Evolutionary conservation across 2,888 invertebrate species (phyloP).

Genomic region (Trilocha varians): DNA sequence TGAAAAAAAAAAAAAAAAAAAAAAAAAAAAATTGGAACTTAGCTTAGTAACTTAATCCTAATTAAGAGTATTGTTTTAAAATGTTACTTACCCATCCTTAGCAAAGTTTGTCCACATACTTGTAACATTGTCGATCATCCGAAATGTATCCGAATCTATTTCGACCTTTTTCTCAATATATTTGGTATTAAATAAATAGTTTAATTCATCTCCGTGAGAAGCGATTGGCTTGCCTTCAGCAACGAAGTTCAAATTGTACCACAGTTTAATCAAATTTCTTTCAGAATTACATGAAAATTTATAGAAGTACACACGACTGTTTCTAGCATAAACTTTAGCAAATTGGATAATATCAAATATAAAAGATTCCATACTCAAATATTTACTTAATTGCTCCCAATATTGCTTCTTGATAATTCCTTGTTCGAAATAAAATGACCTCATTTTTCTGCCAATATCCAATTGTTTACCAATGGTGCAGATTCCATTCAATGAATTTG

Average conservation of each 20-base stretch:
- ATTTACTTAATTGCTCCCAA: constrained; percentile 19
- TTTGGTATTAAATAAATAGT: constrained; percentile 25
- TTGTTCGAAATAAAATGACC: constrained; percentile 20
- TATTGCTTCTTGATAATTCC: constrained; percentile 14
- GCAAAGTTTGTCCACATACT: constrained; percentile 36
- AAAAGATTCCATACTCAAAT: constrained; percentile 18
- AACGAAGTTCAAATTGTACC: constrained; percentile 9
- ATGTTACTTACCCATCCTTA: constrained; percentile 34
- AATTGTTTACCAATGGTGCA: constrained; percentile 18
- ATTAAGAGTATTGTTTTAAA: no score
- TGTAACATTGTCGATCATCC: constrained; percentile 24
- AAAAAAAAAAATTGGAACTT: no score
- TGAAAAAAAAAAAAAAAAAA: no score
- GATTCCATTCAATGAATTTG: constrained; percentile 14
- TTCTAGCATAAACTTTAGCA: constrained; percentile 17
- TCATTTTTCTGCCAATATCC: constrained; percentile 22
- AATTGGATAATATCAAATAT: constrained; percentile 18
- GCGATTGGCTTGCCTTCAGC: constrained; percentile 15
- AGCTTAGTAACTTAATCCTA: no score
- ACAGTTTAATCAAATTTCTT: constrained; percentile 21
- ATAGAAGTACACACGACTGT: constrained; percentile 26
- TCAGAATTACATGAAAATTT: constrained; percentile 31
- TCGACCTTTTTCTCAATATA: constrained; percentile 12
- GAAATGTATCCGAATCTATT: constrained; percentile 16
- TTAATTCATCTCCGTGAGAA: constrained; percentile 26